Conservation (phyloP, 2,888 invertebrate species). For the Scaptomyza flava region DNA sequence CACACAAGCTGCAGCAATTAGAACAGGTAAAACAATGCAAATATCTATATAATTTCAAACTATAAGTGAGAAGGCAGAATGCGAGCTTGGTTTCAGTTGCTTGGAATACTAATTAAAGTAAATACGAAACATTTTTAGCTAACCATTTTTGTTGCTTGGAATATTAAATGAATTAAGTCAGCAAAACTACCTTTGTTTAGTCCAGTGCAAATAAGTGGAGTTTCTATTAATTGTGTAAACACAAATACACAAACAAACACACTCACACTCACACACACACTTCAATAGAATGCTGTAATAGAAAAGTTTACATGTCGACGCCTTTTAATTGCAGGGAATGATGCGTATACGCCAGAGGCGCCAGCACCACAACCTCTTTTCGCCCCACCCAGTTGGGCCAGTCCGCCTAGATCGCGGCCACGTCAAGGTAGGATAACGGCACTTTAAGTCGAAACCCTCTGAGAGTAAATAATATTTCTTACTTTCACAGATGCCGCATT, state of each 20-base stretch:
- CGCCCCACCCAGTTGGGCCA: constrained; percentile 2
- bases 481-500: constrained; percentile 40
- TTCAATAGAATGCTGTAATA: constrained; percentile 9
- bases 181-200: constrained; percentile 20
- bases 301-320: constrained; percentile 44
- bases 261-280: constrained; percentile 11
- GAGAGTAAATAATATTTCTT: neutral
- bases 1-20: constrained; percentile 14
- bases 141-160: constrained; percentile 3
- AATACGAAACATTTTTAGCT: neutral
- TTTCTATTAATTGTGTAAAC: constrained; percentile 36
- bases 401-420: neutral
- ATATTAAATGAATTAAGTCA: neutral
- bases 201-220: constrained; percentile 26
- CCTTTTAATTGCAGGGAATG: constrained; percentile 60
- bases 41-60: neutral
- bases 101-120: constrained; percentile 1
- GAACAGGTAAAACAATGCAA: neutral
- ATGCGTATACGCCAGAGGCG: neutral
- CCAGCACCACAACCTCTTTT: neutral
- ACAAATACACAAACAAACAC: constrained; percentile 11
- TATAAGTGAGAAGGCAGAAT: neutral
- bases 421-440: constrained; percentile 44
- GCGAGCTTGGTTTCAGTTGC: neutral
- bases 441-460: neutral